phyloP scores from a whole-genome alignment of 2,888 invertebrate species.

The Ariolimax columbianus region DNA sequence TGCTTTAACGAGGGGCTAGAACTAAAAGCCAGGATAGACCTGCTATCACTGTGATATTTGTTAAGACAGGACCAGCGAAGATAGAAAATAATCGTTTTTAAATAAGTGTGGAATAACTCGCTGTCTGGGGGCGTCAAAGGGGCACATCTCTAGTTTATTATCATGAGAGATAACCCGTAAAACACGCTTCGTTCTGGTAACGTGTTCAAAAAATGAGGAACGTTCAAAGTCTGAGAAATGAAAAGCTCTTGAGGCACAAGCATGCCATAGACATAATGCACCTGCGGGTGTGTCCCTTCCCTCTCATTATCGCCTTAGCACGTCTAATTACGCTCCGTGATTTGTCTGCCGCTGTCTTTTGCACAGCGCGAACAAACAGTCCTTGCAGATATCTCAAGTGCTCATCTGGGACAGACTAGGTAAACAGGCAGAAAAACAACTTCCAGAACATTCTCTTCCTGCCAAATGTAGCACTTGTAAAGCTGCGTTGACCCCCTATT shows the following conservation, averaged over 20 bases:
- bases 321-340: conserved; percentile 35
- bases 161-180: neutral
- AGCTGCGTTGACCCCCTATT: too few relatives aligned
- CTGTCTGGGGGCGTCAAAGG: neutral
- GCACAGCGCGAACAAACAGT: neutral
- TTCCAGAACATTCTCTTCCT: too few relatives aligned
- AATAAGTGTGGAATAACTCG: conserved; percentile 13
- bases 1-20: conserved; percentile 9
- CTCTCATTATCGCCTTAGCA: conserved; percentile 45
- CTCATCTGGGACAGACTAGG: neutral
- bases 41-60: neutral
- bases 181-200: neutral
- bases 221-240: neutral
- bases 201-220: neutral
- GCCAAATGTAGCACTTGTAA: too few relatives aligned
- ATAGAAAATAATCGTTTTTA: conserved; percentile 1
- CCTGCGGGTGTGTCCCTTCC: conserved; percentile 6
- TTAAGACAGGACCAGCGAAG: neutral
- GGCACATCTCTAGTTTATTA: conserved; percentile 32
- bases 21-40: neutral
- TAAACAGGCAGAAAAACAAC: neutral
- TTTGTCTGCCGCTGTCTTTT: conserved; percentile 29
- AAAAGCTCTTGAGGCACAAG: neutral
- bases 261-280: neutral
- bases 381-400: neutral